Evolutionary conservation across 2,888 invertebrate genomes (phyloP), one percentile per base, ranked within the genome.

Genomic region (Drosophila flavopinicola): DNA sequence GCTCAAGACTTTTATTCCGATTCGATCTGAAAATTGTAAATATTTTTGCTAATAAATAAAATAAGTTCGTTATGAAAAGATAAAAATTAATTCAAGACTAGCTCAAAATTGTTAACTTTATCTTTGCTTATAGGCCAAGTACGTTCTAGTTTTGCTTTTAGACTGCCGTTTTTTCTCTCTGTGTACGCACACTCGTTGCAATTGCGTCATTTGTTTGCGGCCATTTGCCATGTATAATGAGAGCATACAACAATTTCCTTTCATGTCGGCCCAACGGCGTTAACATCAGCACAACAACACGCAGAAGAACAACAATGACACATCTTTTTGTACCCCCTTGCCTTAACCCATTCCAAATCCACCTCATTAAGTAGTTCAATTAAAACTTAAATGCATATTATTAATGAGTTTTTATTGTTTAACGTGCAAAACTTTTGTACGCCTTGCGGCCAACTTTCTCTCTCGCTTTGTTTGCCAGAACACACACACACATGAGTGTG

Each of bases 331-430:
- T 37, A 17, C n/a, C 0, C 15, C 11, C 49, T 13, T 41, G 4
- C 39, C 29, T n/a, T 35, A 60, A n/a, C 20, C 20, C 4, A 2
- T 20, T 3, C 20, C 20, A 20, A 20, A 20, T 20, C 20, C n/a
- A n/a, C 20, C 20, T 20, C 66, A 78, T 83, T 83, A 85, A 83
- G 85, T 85, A 78, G 85, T 85, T 85, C 80, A 85, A 83, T 83
- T 85, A 83, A 77, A 85, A 73, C 75, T 75, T 83, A 69, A 85
- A 85, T 83, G 68, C 82, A 85, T 79, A 76, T 79, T 83, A 85
- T 83, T 85, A 83, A 83, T 83, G 83, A 85, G 85, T 79, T 83
- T 85, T 83, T 83, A 83, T 83, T 83, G 85, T 83, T 75, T 71
- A 82, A 82, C 67, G 85, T 54, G 70, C 49, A 65, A 68, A 76